Evolutionary conservation across 1,140 invertebrate species (phyloP).

Genomic region (Diorhabda carinulata): DNA sequence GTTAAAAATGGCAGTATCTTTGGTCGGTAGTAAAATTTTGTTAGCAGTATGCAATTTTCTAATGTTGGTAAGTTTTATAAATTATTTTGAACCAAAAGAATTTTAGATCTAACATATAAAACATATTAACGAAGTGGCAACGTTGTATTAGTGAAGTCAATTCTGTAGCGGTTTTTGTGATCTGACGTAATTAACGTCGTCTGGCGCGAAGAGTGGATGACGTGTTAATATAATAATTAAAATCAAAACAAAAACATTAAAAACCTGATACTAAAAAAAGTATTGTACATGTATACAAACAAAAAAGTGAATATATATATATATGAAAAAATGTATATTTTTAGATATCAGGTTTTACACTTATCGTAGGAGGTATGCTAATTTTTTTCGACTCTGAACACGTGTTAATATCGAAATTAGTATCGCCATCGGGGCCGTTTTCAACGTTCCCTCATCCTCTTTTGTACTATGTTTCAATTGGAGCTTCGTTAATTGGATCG

Average conservation of each 20-base stretch:
- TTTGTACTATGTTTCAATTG: conserved; percentile 69
- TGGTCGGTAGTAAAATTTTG: conserved; percentile 40
- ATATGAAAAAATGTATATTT: conserved; percentile 22
- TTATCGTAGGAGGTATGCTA: conserved; percentile 66
- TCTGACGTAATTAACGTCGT: background rate
- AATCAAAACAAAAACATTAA: background rate
- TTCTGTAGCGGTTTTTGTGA: background rate
- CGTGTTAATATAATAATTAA: background rate
- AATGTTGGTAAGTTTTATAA: conserved; percentile 20
- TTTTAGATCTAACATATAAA: background rate
- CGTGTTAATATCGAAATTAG: conserved; percentile 63
- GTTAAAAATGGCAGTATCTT: conserved; percentile 34
- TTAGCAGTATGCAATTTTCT: conserved; percentile 34
- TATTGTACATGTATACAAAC: background rate
- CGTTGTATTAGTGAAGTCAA: background rate
- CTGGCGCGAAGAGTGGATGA: background rate
- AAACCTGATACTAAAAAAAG: background rate
- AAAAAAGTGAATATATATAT: background rate
- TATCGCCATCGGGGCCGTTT: conserved; percentile 53
- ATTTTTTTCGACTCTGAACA: conserved; percentile 64
- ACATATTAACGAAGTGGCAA: conserved; percentile 5
- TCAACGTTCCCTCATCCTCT: conserved; percentile 60
- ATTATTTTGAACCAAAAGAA: background rate
- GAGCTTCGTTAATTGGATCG: conserved; percentile 61
- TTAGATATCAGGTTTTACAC: conserved; percentile 64